Conservation (phyloP, 2,797 vertebrate genomes). For the Fundulus diaphanus region DNA sequence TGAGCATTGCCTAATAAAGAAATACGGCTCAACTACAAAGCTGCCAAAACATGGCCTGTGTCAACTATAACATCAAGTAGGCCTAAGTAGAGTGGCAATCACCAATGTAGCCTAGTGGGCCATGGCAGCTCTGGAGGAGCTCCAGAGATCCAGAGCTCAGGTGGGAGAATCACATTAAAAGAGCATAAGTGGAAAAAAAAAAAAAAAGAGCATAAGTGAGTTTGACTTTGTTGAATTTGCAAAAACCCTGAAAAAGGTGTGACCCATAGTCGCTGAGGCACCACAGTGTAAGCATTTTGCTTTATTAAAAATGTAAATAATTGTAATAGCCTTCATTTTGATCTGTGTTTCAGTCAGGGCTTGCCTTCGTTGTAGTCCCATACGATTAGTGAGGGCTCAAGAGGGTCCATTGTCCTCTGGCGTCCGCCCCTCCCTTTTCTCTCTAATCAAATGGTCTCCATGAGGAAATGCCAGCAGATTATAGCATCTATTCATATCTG, state of each 20-base stretch:
- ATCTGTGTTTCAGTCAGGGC: background rate
- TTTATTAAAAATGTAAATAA: background rate
- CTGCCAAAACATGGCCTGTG: no score
- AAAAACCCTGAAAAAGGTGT: background rate
- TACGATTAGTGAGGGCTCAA: conserved; percentile 42
- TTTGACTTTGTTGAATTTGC: background rate
- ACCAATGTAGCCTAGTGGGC: no score
- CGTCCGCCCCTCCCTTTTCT: conserved; percentile 56
- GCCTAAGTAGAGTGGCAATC: no score
- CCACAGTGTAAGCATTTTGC: background rate
- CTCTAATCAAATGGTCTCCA: conserved; percentile 75
- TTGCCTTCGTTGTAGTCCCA: conserved; percentile 14
- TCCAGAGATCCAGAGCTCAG: background rate
- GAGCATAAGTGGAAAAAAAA: no score
- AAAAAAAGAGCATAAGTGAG: background rate
- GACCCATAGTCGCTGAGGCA: no score
- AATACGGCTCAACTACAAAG: no score
- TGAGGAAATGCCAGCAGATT: conserved; percentile 85
- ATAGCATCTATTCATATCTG: conserved; percentile 78
- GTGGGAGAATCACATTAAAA: background rate
- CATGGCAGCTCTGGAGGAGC: no score
- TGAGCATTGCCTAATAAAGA: no score
- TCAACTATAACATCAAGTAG: no score
- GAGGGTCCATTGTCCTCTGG: conserved; percentile 75
- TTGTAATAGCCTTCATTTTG: background rate